Evolutionary conservation across 2,797 vertebrate genomes (phyloP).

Genomic region (Xenentodon cancila): DNA sequence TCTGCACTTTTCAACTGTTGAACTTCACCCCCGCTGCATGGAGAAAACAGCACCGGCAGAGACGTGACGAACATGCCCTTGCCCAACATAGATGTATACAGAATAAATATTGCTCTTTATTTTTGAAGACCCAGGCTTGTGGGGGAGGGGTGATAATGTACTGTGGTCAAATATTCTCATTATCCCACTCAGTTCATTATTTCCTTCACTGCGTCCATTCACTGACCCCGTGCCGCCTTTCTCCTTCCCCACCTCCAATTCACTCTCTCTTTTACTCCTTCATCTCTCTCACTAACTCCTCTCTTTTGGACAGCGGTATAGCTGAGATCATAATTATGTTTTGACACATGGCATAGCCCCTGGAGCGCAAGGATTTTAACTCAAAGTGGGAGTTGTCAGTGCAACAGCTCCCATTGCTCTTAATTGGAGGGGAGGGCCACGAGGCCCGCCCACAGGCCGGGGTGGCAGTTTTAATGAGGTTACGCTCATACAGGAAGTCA

Average conservation of each 20-base stretch:
- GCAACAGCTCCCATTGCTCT: constrained; percentile 80
- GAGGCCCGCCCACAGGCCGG: constrained; percentile 79
- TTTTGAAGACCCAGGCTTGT: constrained; percentile 44
- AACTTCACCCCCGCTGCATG: constrained; percentile 42
- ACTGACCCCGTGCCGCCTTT: constrained; percentile 47
- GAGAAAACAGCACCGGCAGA: constrained; percentile 44
- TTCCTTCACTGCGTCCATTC: constrained; percentile 63
- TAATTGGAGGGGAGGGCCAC: constrained; percentile 83
- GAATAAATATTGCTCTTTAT: constrained; percentile 64
- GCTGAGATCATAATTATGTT: constrained; percentile 83
- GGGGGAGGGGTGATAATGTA: constrained; percentile 44
- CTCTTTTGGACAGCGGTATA: constrained; percentile 74
- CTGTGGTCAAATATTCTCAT: constrained; percentile 72
- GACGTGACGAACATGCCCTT: constrained; percentile 64
- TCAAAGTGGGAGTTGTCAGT: constrained; percentile 82
- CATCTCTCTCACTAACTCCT: constrained; percentile 41
- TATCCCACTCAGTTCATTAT: constrained; percentile 72
- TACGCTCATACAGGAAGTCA: constrained; percentile 81
- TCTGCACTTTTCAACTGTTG: constrained; percentile 53
- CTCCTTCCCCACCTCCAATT: constrained; percentile 29
- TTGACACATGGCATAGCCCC: constrained; percentile 82
- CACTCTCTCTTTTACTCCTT: constrained; percentile 32
- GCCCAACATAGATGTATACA: constrained; percentile 59
- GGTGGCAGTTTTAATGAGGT: constrained; percentile 84
- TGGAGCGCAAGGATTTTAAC: constrained; percentile 75